Base-by-base conservation (phyloP, 2,888 invertebrate genomes). In the Drosophila mimica region DNA sequence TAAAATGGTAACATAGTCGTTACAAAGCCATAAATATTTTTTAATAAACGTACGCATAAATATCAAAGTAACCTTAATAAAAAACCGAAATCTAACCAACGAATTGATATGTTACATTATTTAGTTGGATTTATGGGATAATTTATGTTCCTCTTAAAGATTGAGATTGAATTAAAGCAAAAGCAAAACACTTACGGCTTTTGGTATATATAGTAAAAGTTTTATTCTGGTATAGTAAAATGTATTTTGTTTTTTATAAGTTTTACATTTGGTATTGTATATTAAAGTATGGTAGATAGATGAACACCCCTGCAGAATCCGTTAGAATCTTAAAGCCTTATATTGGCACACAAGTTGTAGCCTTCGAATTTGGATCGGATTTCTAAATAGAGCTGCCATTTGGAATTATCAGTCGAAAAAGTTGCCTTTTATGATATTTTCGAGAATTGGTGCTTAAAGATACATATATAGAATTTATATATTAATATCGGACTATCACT, bases 41-140 rank as follows among this genome's bases (percentile, higher is more conserved):
- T 69, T 80, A 80, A 80, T 58, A 66, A 43, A 61, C 60, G 60
- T 56, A 74, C 51, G 60, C 58, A 56, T 61, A 62, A 66, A 60
- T 46, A 66, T 36, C 58, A 68, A 76, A 77, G 66, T 77, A 81
- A 78, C 71, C 76, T 54, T 65, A 78, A 78, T 83, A 82, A 89
- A 85, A 54, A 56, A 74, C 68, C 82, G 82, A 88, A 75, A 82
- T 88, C 90, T 85, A 85, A 85, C 85, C 70, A 85, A 77, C 90
- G 90, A 85, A 73, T 75, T 36, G 59, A 51, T 53, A 43, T 49
- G 67, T 52, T 54, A 67, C 61, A 58, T 71, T 49, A 74, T 71
- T 78, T 48, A 43, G 56, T 70, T 76, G 61, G 70, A 28, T 38
- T 20, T n/a, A 40, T 65, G 69, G 70, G 69, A 30, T 40, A 2